A percentile compares a stretch with the other conserved stretches of the same genome.
These are phyloP conservation scores for Lutra lutra DNA, from an alignment of 2,797 vertebrate species.

Conservation along the genomic window DNA sequence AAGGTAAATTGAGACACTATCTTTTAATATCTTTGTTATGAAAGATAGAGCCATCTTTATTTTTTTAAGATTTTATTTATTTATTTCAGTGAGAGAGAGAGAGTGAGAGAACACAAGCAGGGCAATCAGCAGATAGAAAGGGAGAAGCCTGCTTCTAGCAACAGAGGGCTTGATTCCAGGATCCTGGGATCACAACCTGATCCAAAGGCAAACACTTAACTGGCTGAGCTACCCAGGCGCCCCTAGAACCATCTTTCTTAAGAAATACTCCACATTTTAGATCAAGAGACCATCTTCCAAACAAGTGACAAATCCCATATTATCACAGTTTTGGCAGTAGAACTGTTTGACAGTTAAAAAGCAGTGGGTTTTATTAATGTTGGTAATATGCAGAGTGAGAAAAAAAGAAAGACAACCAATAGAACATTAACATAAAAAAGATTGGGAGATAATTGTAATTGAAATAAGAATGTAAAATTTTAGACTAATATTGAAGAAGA, in stretches of 20 bases:
- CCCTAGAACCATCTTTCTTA: neutral
- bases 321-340: neutral
- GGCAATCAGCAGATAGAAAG: neutral
- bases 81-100: neutral
- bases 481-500: slow-evolving; percentile 14
- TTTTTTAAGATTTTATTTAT: neutral
- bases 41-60: neutral
- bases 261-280: neutral
- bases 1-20: neutral
- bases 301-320: neutral
- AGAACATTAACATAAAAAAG: neutral
- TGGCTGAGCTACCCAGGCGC: neutral
- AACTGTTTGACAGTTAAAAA: slow-evolving; percentile 1
- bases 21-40: neutral
- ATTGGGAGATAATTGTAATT: neutral
- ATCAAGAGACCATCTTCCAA: neutral
- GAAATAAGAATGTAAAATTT: neutral
- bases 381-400: neutral
- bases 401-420: neutral
- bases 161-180: too few relatives aligned
- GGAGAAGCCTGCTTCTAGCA: neutral
- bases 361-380: neutral
- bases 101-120: neutral
- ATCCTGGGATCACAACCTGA: neutral
- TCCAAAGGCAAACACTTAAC: neutral